These are phyloP conservation scores for Crax fasciolata DNA, from an alignment of 2,797 vertebrate species.

Conservation along the genomic window DNA sequence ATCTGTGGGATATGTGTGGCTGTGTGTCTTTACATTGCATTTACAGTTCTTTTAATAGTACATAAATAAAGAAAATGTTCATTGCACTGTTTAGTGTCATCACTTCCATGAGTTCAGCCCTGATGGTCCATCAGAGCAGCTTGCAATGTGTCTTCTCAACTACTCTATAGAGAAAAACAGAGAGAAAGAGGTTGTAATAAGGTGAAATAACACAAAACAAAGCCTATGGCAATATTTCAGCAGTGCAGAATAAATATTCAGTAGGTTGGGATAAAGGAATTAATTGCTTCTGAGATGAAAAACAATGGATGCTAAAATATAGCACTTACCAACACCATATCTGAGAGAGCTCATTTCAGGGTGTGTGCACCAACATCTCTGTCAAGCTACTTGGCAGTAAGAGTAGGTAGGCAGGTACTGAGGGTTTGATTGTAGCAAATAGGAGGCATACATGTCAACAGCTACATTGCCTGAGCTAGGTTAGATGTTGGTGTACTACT, in stretches of 20 bases:
- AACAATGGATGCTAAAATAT: background rate
- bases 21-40: conserved; percentile 99
- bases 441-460: background rate
- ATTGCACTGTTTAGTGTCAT: conserved; percentile 88
- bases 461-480: background rate
- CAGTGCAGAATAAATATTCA: conserved; percentile 18
- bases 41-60: conserved; percentile 94
- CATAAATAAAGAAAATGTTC: conserved; percentile 92
- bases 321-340: background rate
- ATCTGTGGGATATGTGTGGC: conserved; percentile 94
- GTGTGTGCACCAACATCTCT: background rate
- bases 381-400: background rate
- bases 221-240: background rate
- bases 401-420: background rate
- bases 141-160: conserved; percentile 84
- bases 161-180: conserved; percentile 88
- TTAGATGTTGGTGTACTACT: background rate
- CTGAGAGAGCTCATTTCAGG: background rate
- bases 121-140: conserved; percentile 86
- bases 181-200: conserved; percentile 47
- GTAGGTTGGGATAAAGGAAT: background rate
- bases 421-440: background rate
- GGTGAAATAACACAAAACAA: conserved; percentile 2
- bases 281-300: conserved; percentile 28
- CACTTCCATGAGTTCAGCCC: conserved; percentile 87